Evolutionary conservation across 30 jellyfish, hydroid and myxozoan genomes (phyloP).

Genomic region (Cassiopea xamachana): DNA sequence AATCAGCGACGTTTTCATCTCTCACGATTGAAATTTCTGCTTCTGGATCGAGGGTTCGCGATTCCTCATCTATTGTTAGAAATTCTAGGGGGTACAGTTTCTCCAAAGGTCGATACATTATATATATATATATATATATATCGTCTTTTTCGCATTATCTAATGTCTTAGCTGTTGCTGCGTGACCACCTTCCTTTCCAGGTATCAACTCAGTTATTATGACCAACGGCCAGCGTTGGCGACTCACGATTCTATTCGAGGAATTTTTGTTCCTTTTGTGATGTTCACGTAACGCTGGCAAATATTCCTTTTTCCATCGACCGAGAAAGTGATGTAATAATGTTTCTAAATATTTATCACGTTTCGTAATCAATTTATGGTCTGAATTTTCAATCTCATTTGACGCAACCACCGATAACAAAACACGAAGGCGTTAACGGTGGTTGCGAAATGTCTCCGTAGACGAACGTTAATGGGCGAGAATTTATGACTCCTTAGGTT

Average conservation of each 20-base stretch:
- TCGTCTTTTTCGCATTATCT: background rate
- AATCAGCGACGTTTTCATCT: background rate
- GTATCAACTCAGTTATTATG: background rate
- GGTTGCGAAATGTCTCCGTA: constrained; percentile 5
- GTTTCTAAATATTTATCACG: constrained; percentile 2
- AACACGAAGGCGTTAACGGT: constrained; percentile 9
- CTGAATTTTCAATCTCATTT: constrained; percentile 4
- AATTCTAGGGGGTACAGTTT: background rate
- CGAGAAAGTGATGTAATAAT: constrained; percentile 12
- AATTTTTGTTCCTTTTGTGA: background rate
- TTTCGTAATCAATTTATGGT: constrained; percentile 19
- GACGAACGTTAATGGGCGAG: constrained; percentile 30
- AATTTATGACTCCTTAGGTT: constrained; percentile 20
- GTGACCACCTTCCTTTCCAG: constrained; percentile 18
- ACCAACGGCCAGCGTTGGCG: constrained; percentile 22
- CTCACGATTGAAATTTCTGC: background rate
- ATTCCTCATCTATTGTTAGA: background rate
- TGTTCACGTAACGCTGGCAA: constrained; percentile 49
- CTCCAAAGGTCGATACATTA: background rate
- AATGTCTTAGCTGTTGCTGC: constrained; percentile 23
- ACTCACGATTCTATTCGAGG: background rate
- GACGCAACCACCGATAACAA: too few relatives aligned
- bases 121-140: background rate
- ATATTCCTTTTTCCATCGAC: constrained; percentile 41
- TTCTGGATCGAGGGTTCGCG: background rate